Conservation (phyloP, 2,797 vertebrate species). For the Falco cherrug region DNA sequence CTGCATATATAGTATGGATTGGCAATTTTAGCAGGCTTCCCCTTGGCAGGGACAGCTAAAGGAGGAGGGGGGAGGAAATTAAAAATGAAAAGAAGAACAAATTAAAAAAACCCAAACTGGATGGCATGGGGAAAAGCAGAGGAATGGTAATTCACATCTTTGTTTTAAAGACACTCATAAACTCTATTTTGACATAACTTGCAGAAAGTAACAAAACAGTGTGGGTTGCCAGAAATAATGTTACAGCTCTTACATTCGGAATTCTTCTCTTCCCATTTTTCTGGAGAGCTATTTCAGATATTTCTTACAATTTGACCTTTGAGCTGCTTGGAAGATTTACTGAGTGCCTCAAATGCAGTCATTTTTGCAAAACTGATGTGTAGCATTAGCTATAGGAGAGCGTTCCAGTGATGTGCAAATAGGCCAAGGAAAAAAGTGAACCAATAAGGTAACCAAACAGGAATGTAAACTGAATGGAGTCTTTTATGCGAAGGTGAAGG, state of each 20-base stretch:
- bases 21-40: not conserved
- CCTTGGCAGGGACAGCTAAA: slow-evolving; percentile 13
- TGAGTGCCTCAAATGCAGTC: slow-evolving; percentile 9
- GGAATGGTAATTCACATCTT: not conserved
- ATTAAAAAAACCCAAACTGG: not conserved
- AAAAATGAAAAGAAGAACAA: not conserved
- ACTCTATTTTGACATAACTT: slow-evolving; percentile 13
- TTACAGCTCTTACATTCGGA: not conserved
- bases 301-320: slow-evolving; percentile 54
- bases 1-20: not conserved
- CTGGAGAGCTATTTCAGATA: slow-evolving; percentile 50
- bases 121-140: not conserved
- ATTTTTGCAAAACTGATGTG: slow-evolving; percentile 46
- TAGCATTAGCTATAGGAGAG: slow-evolving; percentile 35
- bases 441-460: slow-evolving; percentile 42
- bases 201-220: not conserved
- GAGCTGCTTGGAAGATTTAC: slow-evolving; percentile 35
- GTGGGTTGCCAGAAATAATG: not conserved
- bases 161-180: not conserved
- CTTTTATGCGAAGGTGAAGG: slow-evolving; percentile 48
- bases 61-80: not conserved
- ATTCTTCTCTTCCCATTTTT: not conserved
- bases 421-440: slow-evolving; percentile 49
- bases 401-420: slow-evolving; percentile 59
- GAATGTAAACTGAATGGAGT: slow-evolving; percentile 57